Base-by-base conservation (phyloP, 1,140 invertebrate genomes). In the Scaptomyza montana region DNA sequence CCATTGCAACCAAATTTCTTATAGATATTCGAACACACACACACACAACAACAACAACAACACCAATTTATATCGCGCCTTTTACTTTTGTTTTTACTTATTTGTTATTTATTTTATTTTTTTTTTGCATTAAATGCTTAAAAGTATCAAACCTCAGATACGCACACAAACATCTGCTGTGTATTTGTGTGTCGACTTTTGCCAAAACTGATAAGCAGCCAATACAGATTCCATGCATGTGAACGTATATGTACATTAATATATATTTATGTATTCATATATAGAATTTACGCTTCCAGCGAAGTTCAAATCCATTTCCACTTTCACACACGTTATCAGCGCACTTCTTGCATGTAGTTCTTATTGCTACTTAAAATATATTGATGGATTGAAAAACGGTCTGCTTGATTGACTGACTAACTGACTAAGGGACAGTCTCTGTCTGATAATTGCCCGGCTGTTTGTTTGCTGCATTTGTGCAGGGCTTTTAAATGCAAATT, bases 241-340 rank as follows among this genome's bases (percentile, higher is more conserved):
- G 46, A 30, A 66, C 16, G 62, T 36, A 45, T 57, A 12, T 16
- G 16, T n/a, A n/a, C 33, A 28, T 55, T 25, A 47, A 1, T 57
- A 21, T 47, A 36, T 62, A 45, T 68, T 12, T 28, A 12, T n/a
- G 21, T 25, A 25, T 25, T 25, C 21, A 28, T 30, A 46, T 59
- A 43, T 46, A 28, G 21, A 59, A 5, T 19, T 19, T n/a, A 51
- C 43, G 74, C 65, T 78, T 73, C 63, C 84, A 77, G 68, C 82
- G 82, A 87, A 87, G 82, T 87, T 87, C 84, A 87, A 87, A 87
- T 87, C 84, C 84, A 89, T 86, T 86, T 84, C 76, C 74, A 77
- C 46, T 69, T 36, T 36, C 33, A 36, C 70, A 43, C 57, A 63
- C 60, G 64, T 77, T 85, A 85, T 86, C 80, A 86, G 59, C 51